Conservation (phyloP, 2,113 vertebrate species). For the Symphodus melops region DNA sequence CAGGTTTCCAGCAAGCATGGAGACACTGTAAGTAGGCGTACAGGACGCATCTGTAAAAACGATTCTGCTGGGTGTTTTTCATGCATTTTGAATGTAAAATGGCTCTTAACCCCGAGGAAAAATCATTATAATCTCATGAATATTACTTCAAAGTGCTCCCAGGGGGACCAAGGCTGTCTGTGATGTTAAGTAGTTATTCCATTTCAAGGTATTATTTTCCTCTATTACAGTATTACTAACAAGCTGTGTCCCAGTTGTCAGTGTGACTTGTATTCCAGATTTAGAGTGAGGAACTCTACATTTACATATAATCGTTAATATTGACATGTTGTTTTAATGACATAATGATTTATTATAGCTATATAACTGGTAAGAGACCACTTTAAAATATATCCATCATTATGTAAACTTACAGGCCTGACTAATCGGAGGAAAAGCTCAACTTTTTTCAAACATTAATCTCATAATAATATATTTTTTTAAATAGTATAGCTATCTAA, state of each 20-base stretch:
- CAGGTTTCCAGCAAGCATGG: constrained; percentile 86
- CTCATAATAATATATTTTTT: background rate
- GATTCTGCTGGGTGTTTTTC: constrained; percentile 37
- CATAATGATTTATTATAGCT: no score
- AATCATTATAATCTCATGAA: constrained; percentile 65
- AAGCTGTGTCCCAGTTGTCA: constrained; percentile 12
- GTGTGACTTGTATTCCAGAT: constrained; percentile 11
- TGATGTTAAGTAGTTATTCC: constrained; percentile 52
- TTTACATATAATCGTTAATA: background rate
- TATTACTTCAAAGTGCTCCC: constrained; percentile 65
- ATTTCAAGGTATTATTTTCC: constrained; percentile 32
- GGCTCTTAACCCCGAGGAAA: constrained; percentile 60
- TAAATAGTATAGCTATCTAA: no score
- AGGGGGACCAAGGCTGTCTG: constrained; percentile 36
- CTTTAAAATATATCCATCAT: background rate
- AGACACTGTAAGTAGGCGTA: constrained; percentile 91
- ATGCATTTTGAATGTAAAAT: constrained; percentile 50
- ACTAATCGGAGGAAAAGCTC: background rate
- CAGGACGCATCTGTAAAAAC: constrained; percentile 61
- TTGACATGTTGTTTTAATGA: no score
- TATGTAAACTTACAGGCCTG: background rate
- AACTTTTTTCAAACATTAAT: background rate
- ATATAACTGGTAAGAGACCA: no score
- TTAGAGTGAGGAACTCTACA: constrained; percentile 3
- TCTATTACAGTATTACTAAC: constrained; percentile 21